Evolutionary conservation across 2,888 invertebrate species (phyloP).

Genomic region (Dryobota labecula): DNA sequence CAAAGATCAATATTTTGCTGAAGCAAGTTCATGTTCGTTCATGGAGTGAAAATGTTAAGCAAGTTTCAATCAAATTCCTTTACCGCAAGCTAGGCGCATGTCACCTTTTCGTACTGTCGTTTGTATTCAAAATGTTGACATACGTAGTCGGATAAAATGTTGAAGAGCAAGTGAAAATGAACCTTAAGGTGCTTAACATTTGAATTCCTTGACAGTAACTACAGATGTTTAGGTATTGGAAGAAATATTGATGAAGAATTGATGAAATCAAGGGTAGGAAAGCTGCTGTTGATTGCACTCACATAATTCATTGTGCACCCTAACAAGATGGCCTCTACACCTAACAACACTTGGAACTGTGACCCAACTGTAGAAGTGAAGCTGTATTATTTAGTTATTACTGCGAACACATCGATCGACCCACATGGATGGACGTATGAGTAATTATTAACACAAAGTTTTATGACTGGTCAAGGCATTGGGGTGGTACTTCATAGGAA

Average conservation of each 20-base stretch:
- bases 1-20: not conserved
- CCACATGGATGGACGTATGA: conserved; percentile 9
- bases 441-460: not conserved
- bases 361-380: conserved; percentile 15
- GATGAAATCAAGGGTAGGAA: not conserved
- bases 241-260: conserved; percentile 15
- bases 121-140: not conserved
- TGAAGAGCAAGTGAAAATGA: not conserved
- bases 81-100: not conserved
- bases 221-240: too few relatives aligned
- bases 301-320: conserved; percentile 18
- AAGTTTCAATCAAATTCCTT: not conserved
- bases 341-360: not conserved
- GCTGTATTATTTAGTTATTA: conserved; percentile 25
- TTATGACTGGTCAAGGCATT: conserved; percentile 3
- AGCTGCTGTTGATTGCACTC: not conserved
- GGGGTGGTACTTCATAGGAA: not conserved
- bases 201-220: not conserved
- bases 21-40: not conserved
- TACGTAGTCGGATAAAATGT: not conserved
- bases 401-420: conserved; percentile 31
- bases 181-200: not conserved
- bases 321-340: conserved; percentile 33
- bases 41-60: not conserved
- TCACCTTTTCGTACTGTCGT: not conserved